Percentiles rank a stretch among this genome's conserved stretches.
Conservation (phyloP, 2,797 vertebrate genomes). For the Ispidina picta region DNA sequence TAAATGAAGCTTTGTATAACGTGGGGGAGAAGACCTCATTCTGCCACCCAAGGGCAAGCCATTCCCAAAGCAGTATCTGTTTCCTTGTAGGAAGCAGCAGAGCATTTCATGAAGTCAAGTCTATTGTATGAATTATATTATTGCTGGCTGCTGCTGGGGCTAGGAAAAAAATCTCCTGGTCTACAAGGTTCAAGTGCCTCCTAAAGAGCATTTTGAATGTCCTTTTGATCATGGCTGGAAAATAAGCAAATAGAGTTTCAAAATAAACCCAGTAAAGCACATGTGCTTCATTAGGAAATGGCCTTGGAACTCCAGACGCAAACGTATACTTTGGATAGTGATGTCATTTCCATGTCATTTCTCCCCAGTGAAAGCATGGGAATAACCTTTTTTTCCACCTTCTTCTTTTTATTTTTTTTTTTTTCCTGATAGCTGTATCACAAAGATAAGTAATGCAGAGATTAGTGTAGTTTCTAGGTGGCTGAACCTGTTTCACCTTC, state of each 20-base stretch:
- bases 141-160: conserved; percentile 57
- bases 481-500: conserved; percentile 1
- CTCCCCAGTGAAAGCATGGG: conserved; percentile 62
- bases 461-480: not conserved
- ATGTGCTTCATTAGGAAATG: conserved; percentile 76
- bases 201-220: conserved; percentile 53
- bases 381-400: conserved; percentile 35
- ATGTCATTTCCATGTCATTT: conserved; percentile 64
- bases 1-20: not conserved
- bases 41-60: rapidly evolving
- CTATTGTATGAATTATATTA: conserved; percentile 39
- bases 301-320: conserved; percentile 61
- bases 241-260: conserved; percentile 79
- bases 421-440: not conserved
- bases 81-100: not conserved
- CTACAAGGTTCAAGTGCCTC: conserved; percentile 63
- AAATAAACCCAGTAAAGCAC: conserved; percentile 75
- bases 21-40: not conserved
- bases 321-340: conserved; percentile 60
- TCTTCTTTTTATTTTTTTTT: not conserved
- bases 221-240: conserved; percentile 78
- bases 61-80: not conserved
- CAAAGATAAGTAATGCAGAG: conserved; percentile 32
- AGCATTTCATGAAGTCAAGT: not conserved
- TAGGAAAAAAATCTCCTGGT: conserved; percentile 47